A percentile compares a stretch with the other conserved stretches of the same genome.
These are phyloP conservation scores for Synanthedon myopaeformis DNA, from an alignment of 2,888 invertebrate species.

Conservation along the genomic window DNA sequence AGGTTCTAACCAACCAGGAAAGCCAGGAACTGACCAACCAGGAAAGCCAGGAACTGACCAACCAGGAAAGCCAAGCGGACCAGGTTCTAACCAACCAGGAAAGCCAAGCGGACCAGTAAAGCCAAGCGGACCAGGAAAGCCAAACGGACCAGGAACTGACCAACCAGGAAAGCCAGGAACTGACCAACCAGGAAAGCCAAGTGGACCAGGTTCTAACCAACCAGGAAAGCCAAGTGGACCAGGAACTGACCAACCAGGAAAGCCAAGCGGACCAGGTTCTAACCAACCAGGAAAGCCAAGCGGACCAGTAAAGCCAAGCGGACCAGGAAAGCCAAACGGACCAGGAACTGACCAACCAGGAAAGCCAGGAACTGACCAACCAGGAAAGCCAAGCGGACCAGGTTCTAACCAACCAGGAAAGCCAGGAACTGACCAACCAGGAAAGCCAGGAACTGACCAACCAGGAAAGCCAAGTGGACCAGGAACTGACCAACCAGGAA, in stretches of 20 bases:
- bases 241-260: not conserved
- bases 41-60: not conserved
- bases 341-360: conserved; percentile 6
- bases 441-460: conserved; percentile 2
- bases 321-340: too few species aligned
- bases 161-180: not conserved
- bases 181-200: conserved; percentile 10
- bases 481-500: conserved; percentile 5
- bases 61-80: conserved; percentile 2
- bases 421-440: conserved; percentile 10
- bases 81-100: conserved; percentile 6
- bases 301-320: too few species aligned
- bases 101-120: conserved; percentile 5
- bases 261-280: not conserved
- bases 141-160: too few species aligned
- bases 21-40: conserved; percentile 6
- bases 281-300: conserved; percentile 13
- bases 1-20: too few species aligned
- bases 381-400: conserved; percentile 6
- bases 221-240: conserved; percentile 10
- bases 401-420: conserved; percentile 4
- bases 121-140: conserved; percentile 6
- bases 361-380: conserved; percentile 3
- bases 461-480: conserved; percentile 6
- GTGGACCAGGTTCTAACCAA: conserved; percentile 19